phyloP scores from a whole-genome alignment of 2,113 vertebrate genomes.

The Emydocephalus ijimae region DNA sequence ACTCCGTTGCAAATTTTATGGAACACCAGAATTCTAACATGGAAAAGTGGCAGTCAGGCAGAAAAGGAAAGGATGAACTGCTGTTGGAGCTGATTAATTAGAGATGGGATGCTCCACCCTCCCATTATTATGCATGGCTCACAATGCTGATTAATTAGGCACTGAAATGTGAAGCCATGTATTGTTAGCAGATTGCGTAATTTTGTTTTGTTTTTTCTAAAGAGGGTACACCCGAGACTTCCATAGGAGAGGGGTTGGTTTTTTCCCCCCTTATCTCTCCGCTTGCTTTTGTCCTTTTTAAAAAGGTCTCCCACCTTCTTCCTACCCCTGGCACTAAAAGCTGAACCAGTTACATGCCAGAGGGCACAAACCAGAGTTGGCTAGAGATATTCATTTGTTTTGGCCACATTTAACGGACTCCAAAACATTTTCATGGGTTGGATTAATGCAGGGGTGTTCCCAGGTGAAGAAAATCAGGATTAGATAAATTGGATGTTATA shows the following conservation, averaged over 20 bases:
- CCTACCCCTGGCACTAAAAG: not conserved
- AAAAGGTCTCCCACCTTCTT: not conserved
- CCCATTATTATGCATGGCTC: not conserved
- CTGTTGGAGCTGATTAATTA: slow-evolving; percentile 6
- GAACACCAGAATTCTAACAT: not conserved
- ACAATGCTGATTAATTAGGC: slow-evolving; percentile 20
- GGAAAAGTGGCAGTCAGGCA: not conserved
- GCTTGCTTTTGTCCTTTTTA: not conserved
- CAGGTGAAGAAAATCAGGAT: not conserved
- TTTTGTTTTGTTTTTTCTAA: slow-evolving; percentile 15
- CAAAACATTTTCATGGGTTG: no score
- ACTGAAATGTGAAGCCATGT: not conserved
- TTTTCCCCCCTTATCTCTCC: not conserved
- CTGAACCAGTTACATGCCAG: not conserved
- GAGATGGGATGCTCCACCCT: not conserved
- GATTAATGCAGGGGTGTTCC: not conserved
- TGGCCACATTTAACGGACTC: not conserved
- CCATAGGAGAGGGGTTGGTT: not conserved
- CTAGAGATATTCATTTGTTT: not conserved
- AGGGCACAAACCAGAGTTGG: not conserved
- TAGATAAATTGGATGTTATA: not conserved
- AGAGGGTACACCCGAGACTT: not conserved
- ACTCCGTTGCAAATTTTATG: not conserved
- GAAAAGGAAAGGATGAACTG: not conserved
- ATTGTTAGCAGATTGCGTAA: slow-evolving; percentile 12